phyloP scores from a whole-genome alignment of 2,888 invertebrate genomes.

The Cyclophora albipunctata region DNA sequence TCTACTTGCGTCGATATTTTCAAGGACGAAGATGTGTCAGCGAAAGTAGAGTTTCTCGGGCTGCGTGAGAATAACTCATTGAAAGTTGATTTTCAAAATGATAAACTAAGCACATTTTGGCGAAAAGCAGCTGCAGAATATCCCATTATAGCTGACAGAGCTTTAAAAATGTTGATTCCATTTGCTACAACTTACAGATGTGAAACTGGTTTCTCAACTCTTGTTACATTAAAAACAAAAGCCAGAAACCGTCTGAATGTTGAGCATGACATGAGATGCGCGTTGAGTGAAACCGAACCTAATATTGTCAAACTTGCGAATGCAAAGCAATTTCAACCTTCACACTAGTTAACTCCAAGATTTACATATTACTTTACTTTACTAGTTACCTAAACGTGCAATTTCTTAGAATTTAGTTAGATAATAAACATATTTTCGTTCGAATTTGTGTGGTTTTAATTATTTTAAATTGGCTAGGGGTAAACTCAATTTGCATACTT shows the following conservation, averaged over 20 bases:
- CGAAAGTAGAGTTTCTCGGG: neutral
- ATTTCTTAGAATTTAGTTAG: slow-evolving; percentile 3
- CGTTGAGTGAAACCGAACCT: neutral
- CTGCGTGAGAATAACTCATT: neutral
- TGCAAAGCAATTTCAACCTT: slow-evolving; percentile 13
- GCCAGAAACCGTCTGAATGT: slow-evolving; percentile 10
- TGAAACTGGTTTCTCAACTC: slow-evolving; percentile 11
- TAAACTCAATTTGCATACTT: too few species aligned
- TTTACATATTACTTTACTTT: slow-evolving; percentile 1
- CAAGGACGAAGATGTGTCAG: too few species aligned
- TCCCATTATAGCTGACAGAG: slow-evolving; percentile 17
- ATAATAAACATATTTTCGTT: slow-evolving; percentile 7
- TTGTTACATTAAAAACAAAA: slow-evolving; percentile 12
- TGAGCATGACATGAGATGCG: slow-evolving; percentile 12
- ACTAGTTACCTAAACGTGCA: neutral
- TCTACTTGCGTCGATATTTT: too few species aligned
- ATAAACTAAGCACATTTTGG: neutral
- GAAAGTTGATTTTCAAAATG: slow-evolving; percentile 1
- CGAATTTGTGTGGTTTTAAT: slow-evolving; percentile 3
- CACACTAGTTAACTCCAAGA: neutral
- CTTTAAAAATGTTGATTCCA: slow-evolving; percentile 17
- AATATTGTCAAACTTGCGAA: slow-evolving; percentile 7
- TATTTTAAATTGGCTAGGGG: neutral
- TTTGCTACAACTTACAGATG: slow-evolving; percentile 17
- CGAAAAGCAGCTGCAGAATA: slow-evolving; percentile 17